Evolutionary conservation across 2,797 vertebrate genomes (phyloP), one percentile per base, ranked within the genome.

Genomic region (Myoxocephalus aenaeus): DNA sequence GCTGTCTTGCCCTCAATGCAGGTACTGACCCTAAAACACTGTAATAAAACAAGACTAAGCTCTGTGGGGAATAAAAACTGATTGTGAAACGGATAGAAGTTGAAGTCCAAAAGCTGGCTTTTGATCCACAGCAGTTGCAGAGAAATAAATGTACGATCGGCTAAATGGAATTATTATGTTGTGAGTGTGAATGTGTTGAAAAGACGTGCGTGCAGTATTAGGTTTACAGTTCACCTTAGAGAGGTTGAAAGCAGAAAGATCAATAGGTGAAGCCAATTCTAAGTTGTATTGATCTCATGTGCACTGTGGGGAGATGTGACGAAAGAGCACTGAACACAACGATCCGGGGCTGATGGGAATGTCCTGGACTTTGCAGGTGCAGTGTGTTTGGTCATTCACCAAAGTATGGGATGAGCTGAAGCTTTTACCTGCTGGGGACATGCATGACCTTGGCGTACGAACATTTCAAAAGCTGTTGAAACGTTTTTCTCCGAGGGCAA

Each of bases 11-110:
- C 15, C 67, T 72, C 68, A 75, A 50, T 59, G 57, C 54, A 75
- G 72, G 65, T 51, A 63, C 68, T 64, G 71, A 69, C 77, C 51
- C 38, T 51, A 9, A 80, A 79, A 67, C 34, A 57, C 32, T 53
- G 67, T 48, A 73, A 82, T 82, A 70, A 81, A 75, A 65, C 62
- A 57, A 46, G 56, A 63, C 44, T 27, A 9, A 73, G 68, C 66
- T 79, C 38, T 40, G 61, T 48, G 50, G 66, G 25, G 36, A 51
- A 25, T 59, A 69, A 69, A 79, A 63, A 74, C 14, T 57, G 13
- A 63, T 44, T 29, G 56, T 22, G 54, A 46, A 82, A 61, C 32
- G 15, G 63, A 58, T 62, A 42, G 29, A 72, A 42, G 48, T 48
- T 71, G 38, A 70, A 15, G 27, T 27, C 13, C 18, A 10, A 38